A percentile compares a stretch with the other conserved stretches of the same genome.
phyloP scores from a whole-genome alignment of 2,113 vertebrate species.

The Athene cunicularia region DNA sequence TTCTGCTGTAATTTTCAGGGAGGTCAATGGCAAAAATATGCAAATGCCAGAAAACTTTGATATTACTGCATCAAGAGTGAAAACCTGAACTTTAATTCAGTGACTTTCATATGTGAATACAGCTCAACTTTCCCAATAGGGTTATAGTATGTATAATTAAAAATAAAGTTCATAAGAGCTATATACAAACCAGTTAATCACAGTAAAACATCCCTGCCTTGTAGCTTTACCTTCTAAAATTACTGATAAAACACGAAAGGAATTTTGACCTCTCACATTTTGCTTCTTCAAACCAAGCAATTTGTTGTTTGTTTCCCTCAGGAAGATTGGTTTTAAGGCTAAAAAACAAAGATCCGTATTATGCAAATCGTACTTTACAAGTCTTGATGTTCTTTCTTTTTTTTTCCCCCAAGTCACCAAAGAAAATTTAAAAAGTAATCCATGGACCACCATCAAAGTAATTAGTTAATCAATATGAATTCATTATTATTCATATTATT shows the following conservation, averaged over 20 bases:
- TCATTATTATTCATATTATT: too few relatives aligned
- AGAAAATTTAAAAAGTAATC: neutral
- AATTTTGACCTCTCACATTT: conserved; percentile 2
- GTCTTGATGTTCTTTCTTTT: neutral
- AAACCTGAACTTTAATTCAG: conserved; percentile 34
- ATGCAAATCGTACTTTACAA: neutral
- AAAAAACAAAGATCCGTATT: neutral
- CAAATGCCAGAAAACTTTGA: neutral
- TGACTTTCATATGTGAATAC: neutral
- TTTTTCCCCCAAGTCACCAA: neutral
- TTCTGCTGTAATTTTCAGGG: conserved; percentile 7
- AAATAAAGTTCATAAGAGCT: conserved; percentile 23
- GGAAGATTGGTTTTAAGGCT: neutral
- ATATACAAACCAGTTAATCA: neutral
- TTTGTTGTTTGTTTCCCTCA: neutral
- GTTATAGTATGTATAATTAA: conserved; percentile 14
- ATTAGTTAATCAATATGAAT: neutral
- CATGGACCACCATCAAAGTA: neutral
- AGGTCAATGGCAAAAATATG: conserved; percentile 33
- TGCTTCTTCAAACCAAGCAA: neutral
- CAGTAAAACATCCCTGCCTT: neutral
- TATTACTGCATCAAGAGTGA: conserved; percentile 7
- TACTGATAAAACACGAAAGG: neutral
- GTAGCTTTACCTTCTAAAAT: neutral
- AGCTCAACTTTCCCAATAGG: neutral